Conservation (phyloP, 1,140 invertebrate genomes). For the Diachasma alloeum region DNA sequence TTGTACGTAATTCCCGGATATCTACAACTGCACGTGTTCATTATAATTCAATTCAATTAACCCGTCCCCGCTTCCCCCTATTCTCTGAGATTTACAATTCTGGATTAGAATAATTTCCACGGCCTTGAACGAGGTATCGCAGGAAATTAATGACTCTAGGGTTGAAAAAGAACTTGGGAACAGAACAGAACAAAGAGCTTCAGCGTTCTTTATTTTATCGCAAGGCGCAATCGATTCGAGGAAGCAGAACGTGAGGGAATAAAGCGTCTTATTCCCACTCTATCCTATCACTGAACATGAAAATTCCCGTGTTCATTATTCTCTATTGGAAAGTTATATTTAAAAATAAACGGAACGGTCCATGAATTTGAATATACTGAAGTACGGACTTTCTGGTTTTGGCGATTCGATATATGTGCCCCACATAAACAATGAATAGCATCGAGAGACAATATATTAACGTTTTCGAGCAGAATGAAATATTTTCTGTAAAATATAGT, state of each 20-base stretch:
- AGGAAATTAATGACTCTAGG: no score
- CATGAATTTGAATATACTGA: no score
- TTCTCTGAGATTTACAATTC: not conserved
- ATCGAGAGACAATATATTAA: no score
- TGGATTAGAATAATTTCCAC: not conserved
- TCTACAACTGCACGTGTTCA: not conserved
- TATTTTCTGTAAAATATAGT: no score
- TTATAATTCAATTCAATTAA: no score
- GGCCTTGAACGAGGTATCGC: not conserved
- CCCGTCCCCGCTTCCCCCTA: no score
- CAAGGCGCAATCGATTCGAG: slow-evolving; percentile 33
- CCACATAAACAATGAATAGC: no score
- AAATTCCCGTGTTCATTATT: not conserved
- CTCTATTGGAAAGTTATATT: no score
- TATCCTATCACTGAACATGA: slow-evolving; percentile 20
- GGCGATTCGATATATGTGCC: no score
- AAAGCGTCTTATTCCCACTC: slow-evolving; percentile 8
- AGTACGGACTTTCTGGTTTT: no score
- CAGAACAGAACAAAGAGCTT: slow-evolving; percentile 25
- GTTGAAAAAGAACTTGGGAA: not conserved
- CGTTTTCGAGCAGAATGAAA: no score
- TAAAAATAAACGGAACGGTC: not conserved
- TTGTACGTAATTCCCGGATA: not conserved
- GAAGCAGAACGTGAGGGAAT: slow-evolving; percentile 27
- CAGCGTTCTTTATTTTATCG: slow-evolving; percentile 30